Evolutionary conservation across 2,113 vertebrate species (phyloP).

Genomic region (Phrynocephalus versicolor): DNA sequence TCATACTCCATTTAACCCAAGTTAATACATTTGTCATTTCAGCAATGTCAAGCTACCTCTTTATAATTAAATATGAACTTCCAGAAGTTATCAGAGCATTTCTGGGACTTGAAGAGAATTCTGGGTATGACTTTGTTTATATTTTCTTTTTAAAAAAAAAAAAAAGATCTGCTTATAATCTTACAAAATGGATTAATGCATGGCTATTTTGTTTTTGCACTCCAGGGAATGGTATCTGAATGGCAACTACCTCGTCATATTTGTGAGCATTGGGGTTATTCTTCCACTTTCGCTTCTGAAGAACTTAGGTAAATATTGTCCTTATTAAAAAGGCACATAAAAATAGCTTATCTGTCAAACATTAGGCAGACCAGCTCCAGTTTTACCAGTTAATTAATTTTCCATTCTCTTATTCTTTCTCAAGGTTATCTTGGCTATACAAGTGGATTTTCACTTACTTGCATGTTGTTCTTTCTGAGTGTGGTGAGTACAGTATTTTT

Average conservation of each 20-base stretch:
- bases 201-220: constrained; percentile 24
- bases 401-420: constrained; percentile 44
- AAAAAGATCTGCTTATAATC: background rate
- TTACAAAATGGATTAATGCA: constrained; percentile 14
- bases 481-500: too few species aligned
- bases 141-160: background rate
- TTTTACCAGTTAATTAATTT: constrained; percentile 47
- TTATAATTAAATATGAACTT: constrained; percentile 98
- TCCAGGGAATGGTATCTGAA: constrained; percentile 94
- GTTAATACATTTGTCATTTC: constrained; percentile 47
- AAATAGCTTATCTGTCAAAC: constrained; percentile 25
- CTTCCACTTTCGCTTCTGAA: constrained; percentile 94
- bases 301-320: constrained; percentile 86
- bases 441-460: constrained; percentile 93
- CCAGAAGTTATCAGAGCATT: constrained; percentile 95
- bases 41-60: constrained; percentile 99
- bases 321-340: background rate
- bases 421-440: constrained; percentile 97
- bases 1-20: constrained; percentile 12
- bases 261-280: constrained; percentile 91
- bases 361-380: background rate
- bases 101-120: constrained; percentile 85
- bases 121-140: constrained; percentile 80
- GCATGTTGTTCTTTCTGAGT: constrained; percentile 95
- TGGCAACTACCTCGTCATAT: constrained; percentile 93